A percentile compares a stretch with the other conserved stretches of the same genome.
Evolutionary conservation across 2,797 vertebrate genomes (phyloP).

Genomic region (Hipposideros larvatus): DNA sequence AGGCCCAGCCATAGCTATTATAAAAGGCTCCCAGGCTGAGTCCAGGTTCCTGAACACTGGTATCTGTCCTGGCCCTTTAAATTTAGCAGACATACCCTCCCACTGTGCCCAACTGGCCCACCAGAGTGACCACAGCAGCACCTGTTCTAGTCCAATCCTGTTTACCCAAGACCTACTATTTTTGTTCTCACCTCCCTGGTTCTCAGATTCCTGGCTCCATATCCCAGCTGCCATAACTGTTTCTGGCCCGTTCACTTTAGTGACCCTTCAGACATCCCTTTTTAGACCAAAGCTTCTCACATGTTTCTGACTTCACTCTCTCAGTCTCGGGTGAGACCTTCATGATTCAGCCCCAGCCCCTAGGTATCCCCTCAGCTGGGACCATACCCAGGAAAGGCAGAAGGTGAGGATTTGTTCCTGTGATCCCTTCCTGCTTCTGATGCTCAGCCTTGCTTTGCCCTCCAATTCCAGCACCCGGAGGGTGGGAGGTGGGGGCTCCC

Average conservation of each 20-base stretch:
- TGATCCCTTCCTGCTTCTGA: not conserved
- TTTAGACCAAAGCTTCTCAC: conserved; percentile 62
- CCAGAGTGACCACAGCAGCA: not conserved
- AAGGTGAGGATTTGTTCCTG: not conserved
- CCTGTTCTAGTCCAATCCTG: conserved; percentile 42
- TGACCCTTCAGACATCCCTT: conserved; percentile 49
- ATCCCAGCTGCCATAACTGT: conserved; percentile 31
- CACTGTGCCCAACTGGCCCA: not conserved
- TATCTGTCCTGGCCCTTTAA: conserved; percentile 48
- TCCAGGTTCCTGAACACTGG: not conserved
- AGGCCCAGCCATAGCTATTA: not conserved
- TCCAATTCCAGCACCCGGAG: not conserved
- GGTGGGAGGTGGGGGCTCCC: not conserved
- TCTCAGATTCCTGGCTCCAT: conserved; percentile 75
- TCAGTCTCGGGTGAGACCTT: conserved; percentile 23
- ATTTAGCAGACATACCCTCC: conserved; percentile 4
- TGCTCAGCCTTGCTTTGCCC: not conserved
- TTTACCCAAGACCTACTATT: conserved; percentile 69
- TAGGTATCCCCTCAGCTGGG: not conserved
- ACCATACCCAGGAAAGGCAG: not conserved
- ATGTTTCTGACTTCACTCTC: not conserved
- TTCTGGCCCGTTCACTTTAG: conserved; percentile 28
- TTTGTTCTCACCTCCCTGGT: conserved; percentile 54
- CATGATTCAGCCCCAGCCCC: not conserved
- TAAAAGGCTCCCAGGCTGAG: not conserved